Conservation (phyloP, 2,113 vertebrate genomes). For the cat (Felis catus) region DNA sequence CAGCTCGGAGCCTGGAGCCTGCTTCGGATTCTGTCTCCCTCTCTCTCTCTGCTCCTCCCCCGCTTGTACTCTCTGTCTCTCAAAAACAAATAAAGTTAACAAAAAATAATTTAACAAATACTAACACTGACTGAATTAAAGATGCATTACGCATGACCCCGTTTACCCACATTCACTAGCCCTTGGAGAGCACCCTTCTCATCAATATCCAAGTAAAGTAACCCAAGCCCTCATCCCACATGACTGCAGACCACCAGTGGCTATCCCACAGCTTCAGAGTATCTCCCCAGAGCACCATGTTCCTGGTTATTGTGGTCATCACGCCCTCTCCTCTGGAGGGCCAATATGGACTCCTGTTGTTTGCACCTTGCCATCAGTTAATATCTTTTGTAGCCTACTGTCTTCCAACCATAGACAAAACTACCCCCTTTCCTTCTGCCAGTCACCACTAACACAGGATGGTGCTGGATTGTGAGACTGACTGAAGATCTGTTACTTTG, state of each 20-base stretch:
- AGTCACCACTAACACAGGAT: background rate
- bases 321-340: background rate
- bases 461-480: background rate
- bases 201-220: background rate
- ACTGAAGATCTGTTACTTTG: background rate
- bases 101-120: background rate
- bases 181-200: background rate
- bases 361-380: background rate
- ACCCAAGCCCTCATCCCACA: no score
- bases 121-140: background rate
- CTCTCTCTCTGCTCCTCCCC: no score
- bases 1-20: no score
- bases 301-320: background rate
- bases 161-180: background rate
- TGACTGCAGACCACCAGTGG: no score
- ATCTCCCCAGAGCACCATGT: rapidly evolving
- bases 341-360: background rate
- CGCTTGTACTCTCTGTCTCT: no score
- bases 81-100: no score
- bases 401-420: background rate
- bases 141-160: background rate
- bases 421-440: background rate
- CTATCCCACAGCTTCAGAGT: background rate
- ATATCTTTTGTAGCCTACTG: background rate
- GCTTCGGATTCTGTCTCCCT: no score